Percentiles rank a stretch among this genome's conserved stretches.
Evolutionary conservation across 2,113 vertebrate genomes (phyloP).

Genomic region (Microtus montanus): DNA sequence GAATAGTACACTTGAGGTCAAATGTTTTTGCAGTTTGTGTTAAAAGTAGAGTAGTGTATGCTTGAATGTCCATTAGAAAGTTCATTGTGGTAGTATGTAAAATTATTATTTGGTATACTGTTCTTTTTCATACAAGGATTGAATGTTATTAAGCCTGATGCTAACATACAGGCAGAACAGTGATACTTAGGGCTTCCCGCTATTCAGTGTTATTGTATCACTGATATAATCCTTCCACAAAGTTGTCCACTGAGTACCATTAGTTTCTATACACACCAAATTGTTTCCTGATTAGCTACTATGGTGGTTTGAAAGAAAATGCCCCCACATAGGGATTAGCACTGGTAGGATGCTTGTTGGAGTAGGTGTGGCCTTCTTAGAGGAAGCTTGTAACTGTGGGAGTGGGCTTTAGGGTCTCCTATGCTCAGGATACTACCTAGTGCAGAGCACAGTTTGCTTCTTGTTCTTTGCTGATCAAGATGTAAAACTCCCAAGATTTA

Average conservation of each 20-base stretch:
- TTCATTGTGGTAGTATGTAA: not conserved
- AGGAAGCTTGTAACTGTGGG: not conserved
- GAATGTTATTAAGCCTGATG: not conserved
- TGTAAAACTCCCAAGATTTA: not conserved
- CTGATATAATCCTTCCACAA: constrained; percentile 1
- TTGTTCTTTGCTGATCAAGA: not conserved
- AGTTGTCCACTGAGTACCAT: not conserved
- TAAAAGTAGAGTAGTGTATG: not conserved
- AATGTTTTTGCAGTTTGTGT: not conserved
- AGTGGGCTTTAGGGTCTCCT: not conserved
- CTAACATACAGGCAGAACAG: not conserved
- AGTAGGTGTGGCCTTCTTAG: not conserved
- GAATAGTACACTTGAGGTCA: not conserved
- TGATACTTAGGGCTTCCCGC: not conserved
- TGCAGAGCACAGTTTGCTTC: not conserved
- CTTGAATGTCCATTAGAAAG: not conserved
- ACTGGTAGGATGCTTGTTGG: not conserved
- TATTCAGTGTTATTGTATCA: not conserved
- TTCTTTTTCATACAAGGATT: not conserved
- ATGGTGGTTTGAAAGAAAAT: not conserved
- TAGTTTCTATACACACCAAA: not conserved
- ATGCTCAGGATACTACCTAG: not conserved
- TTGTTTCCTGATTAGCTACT: not conserved
- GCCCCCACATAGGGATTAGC: not conserved
- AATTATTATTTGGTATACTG: not conserved